Percentiles rank a stretch among this genome's conserved stretches.
Conservation (phyloP, 2,113 vertebrate species). For the Poeciliopsis prolifica region DNA sequence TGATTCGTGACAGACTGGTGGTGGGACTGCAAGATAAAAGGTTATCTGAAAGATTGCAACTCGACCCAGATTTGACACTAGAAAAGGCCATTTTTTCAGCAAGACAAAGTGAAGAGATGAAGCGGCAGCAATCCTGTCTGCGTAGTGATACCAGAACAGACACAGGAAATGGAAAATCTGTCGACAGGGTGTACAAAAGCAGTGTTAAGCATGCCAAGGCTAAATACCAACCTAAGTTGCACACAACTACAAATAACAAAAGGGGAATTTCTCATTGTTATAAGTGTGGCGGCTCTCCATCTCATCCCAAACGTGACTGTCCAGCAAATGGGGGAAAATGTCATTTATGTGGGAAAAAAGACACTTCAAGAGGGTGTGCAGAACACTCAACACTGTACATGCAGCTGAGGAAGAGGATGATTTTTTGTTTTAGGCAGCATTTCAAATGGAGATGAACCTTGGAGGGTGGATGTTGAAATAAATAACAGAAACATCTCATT, state of each 20-base stretch:
- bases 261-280: background rate
- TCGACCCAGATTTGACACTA: background rate
- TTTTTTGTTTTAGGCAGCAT: too few relatives aligned
- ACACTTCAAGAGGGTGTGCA: background rate
- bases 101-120: background rate
- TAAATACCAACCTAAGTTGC: background rate
- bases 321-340: background rate
- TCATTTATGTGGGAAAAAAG: background rate
- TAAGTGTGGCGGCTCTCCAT: background rate
- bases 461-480: too few relatives aligned
- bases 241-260: background rate
- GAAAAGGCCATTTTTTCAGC: background rate
- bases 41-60: background rate
- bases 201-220: background rate
- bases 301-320: background rate
- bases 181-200: too few relatives aligned
- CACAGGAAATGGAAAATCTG: background rate
- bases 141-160: background rate
- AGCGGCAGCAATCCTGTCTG: background rate
- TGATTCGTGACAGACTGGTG: background rate
- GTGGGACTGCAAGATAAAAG: background rate
- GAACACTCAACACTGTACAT: too few relatives aligned
- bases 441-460: too few relatives aligned
- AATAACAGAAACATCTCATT: too few relatives aligned
- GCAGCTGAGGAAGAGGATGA: too few relatives aligned